These are phyloP conservation scores for Danio albolineatus DNA, from an alignment of 2,797 vertebrate species.

Conservation along the genomic window DNA sequence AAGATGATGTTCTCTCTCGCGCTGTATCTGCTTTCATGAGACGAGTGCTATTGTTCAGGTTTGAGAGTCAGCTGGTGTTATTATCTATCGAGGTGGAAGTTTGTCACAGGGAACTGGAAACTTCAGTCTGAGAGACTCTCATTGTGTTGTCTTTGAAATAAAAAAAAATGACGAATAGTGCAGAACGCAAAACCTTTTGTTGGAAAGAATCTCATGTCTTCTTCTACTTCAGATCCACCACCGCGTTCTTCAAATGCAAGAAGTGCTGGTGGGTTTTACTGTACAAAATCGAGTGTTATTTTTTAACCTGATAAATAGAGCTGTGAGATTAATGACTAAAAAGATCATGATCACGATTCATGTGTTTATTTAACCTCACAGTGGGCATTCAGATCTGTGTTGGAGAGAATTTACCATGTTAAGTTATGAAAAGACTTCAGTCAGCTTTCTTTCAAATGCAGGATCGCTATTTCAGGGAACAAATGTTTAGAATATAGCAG, in stretches of 20 bases:
- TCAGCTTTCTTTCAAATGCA: too few species aligned
- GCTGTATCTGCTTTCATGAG: constrained; percentile 20
- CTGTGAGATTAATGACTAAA: too few species aligned
- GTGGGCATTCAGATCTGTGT: too few species aligned
- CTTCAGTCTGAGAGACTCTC: constrained; percentile 3
- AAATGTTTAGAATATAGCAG: too few species aligned
- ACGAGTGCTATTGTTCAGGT: constrained; percentile 11
- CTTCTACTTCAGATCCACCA: not conserved
- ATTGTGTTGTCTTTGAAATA: constrained; percentile 38
- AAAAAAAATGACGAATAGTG: not conserved
- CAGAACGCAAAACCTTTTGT: not conserved
- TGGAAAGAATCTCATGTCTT: not conserved
- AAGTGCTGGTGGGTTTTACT: not conserved
- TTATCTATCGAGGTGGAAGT: constrained; percentile 32
- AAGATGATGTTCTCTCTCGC: constrained; percentile 50
- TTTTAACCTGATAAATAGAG: too few species aligned
- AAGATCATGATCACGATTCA: too few species aligned
- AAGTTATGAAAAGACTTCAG: too few species aligned
- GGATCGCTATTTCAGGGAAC: too few species aligned
- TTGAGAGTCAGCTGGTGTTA: constrained; percentile 23
- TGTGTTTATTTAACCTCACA: too few species aligned
- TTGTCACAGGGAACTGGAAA: constrained; percentile 39
- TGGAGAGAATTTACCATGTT: too few species aligned
- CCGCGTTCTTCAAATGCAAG: not conserved
- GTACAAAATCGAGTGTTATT: not conserved